A percentile compares a stretch with the other conserved stretches of the same genome.
These are phyloP conservation scores for Thymallus thymallus DNA, from an alignment of 2,113 vertebrate species.

Conservation along the genomic window DNA sequence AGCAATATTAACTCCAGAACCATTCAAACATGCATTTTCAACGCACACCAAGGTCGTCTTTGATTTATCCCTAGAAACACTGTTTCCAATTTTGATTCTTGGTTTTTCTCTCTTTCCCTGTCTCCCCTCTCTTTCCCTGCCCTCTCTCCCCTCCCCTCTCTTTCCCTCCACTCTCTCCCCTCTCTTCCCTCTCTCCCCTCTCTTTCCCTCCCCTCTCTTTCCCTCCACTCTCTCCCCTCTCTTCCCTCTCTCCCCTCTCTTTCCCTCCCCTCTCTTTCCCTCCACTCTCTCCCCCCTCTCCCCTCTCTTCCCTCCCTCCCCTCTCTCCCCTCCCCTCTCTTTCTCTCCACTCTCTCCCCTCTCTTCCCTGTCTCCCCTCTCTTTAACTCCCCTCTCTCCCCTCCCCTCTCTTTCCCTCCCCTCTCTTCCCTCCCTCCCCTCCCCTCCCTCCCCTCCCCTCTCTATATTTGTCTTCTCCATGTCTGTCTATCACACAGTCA, in stretches of 20 bases:
- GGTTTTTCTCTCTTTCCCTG: too few relatives aligned
- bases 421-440: too few relatives aligned
- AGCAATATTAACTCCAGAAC: neutral
- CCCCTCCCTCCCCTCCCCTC: too few relatives aligned
- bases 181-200: constrained; percentile 7
- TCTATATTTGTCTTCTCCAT: neutral
- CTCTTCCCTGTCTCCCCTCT: constrained; percentile 36
- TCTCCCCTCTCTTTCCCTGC: too few relatives aligned
- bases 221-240: too few relatives aligned
- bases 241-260: too few relatives aligned
- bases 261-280: too few relatives aligned
- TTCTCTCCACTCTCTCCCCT: constrained; percentile 16
- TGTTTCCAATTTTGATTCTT: too few relatives aligned
- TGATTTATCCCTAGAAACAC: too few relatives aligned
- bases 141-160: too few relatives aligned
- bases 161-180: neutral
- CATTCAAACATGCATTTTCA: neutral
- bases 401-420: too few relatives aligned
- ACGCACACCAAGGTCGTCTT: too few relatives aligned
- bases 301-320: constrained; percentile 2
- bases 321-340: constrained; percentile 9
- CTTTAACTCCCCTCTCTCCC: constrained; percentile 30
- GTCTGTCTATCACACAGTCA: constrained; percentile 31
- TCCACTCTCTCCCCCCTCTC: neutral
- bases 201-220: neutral